These are phyloP conservation scores for Pollicipes pollicipes DNA, from an alignment of 1,140 invertebrate species.

Conservation along the genomic window DNA sequence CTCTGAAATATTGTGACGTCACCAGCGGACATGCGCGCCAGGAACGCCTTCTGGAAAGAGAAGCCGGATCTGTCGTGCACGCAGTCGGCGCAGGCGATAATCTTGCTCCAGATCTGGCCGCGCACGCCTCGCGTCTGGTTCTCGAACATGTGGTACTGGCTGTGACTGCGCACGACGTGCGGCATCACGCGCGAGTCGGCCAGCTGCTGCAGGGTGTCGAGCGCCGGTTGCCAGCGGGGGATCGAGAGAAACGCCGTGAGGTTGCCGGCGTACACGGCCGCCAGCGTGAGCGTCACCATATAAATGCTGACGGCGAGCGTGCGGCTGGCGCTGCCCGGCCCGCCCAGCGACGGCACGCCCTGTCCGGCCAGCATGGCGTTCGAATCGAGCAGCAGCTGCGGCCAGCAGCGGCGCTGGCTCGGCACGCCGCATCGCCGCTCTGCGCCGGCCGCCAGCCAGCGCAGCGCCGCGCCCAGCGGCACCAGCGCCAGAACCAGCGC, in stretches of 20 bases:
- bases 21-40: background rate
- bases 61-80: background rate
- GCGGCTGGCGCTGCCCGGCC: background rate
- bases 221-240: background rate
- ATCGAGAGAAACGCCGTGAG: background rate
- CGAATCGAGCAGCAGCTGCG: background rate
- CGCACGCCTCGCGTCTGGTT: background rate
- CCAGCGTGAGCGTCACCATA: background rate
- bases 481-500: background rate
- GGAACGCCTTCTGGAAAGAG: background rate
- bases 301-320: background rate
- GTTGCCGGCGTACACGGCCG: slow-evolving; percentile 2
- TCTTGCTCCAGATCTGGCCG: background rate
- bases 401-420: background rate
- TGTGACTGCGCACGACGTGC: background rate
- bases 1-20: background rate
- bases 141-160: background rate
- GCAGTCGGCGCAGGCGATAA: background rate
- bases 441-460: background rate
- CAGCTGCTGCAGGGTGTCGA: slow-evolving; percentile 5
- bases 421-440: background rate
- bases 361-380: background rate
- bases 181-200: background rate
- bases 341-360: background rate
- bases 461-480: background rate